A percentile compares a stretch with the other conserved stretches of the same genome.
phyloP scores from a whole-genome alignment of 2,888 invertebrate genomes.

The Phengaris alcon region DNA sequence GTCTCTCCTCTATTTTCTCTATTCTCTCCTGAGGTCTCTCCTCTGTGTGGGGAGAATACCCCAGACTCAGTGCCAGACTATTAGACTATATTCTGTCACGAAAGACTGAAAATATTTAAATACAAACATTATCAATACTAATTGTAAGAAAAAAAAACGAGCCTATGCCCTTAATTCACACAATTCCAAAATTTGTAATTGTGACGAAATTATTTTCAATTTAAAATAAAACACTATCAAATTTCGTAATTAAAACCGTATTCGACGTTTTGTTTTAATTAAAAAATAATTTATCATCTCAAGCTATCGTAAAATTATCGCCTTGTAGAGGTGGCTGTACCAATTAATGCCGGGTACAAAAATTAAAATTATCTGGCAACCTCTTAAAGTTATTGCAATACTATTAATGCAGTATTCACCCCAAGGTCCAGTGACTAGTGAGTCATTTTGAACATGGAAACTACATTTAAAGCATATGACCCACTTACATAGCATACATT shows the following conservation, averaged over 20 bases:
- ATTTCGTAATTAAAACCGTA: not conserved
- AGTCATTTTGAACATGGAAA: constrained; percentile 5
- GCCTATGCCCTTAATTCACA: not conserved
- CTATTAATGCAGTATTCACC: not conserved
- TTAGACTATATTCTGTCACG: too few species aligned
- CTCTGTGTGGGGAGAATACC: too few species aligned
- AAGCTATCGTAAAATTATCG: too few species aligned
- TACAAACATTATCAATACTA: too few species aligned
- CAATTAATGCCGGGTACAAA: not conserved
- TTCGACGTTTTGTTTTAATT: not conserved
- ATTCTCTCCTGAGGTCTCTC: too few species aligned
- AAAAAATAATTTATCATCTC: not conserved
- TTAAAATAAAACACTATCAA: not conserved
- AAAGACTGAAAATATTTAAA: too few species aligned
- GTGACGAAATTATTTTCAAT: not conserved
- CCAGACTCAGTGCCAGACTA: too few species aligned
- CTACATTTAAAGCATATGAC: not conserved
- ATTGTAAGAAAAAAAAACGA: not conserved
- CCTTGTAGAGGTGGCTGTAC: too few species aligned
- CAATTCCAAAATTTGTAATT: not conserved
- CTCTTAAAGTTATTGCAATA: not conserved
- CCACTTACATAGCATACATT: not conserved
- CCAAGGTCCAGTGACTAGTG: not conserved
- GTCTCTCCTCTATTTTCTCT: too few species aligned
- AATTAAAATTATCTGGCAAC: not conserved